Conservation (phyloP, 2,797 vertebrate species). For the Rhinella marina region DNA sequence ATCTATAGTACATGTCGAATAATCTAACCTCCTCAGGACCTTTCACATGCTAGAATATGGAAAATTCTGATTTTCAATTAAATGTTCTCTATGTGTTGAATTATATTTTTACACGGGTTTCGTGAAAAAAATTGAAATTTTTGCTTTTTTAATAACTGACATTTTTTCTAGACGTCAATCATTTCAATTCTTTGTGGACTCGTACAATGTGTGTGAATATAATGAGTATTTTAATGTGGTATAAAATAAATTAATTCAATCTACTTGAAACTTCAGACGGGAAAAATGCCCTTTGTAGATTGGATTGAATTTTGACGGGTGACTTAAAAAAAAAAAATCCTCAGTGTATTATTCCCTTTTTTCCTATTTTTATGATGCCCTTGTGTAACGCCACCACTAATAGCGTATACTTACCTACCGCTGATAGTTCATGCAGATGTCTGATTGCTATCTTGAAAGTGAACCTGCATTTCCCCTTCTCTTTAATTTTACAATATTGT, state of each 20-base stretch:
- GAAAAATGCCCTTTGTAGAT: conserved; percentile 32
- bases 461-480: background rate
- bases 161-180: background rate
- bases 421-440: background rate
- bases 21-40: too few relatives aligned
- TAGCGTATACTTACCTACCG: background rate
- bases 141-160: background rate
- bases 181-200: conserved; percentile 13
- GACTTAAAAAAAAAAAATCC: conserved; percentile 10
- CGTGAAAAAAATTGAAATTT: background rate
- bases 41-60: too few relatives aligned
- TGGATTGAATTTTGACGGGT: conserved; percentile 20
- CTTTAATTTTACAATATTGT: background rate
- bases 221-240: conserved; percentile 15
- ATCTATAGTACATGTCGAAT: too few relatives aligned
- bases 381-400: conserved; percentile 9
- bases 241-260: conserved; percentile 35
- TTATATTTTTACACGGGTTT: background rate
- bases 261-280: conserved; percentile 24
- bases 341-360: conserved; percentile 8
- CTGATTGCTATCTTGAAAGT: background rate
- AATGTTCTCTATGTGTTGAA: too few relatives aligned
- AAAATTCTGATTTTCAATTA: too few relatives aligned
- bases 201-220: conserved; percentile 13
- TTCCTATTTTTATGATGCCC: background rate